phyloP scores from a whole-genome alignment of 2,797 vertebrate genomes.

The Forpus xanthops region DNA sequence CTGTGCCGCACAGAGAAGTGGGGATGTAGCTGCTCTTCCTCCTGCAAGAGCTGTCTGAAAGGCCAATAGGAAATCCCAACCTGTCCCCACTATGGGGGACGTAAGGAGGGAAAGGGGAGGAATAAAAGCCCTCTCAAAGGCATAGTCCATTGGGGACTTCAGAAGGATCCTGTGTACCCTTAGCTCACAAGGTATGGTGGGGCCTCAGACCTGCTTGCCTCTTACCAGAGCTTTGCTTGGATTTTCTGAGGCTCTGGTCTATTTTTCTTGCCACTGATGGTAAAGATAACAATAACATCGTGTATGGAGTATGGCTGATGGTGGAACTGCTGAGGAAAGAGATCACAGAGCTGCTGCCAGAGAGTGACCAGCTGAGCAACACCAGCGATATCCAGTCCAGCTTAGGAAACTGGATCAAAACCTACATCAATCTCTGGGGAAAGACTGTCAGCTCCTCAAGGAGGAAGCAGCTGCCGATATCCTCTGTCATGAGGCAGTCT shows the following conservation, averaged over 20 bases:
- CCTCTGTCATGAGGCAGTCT: not conserved
- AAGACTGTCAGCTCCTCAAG: not conserved
- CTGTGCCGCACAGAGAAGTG: fast-evolving
- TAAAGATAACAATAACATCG: not conserved
- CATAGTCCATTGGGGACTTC: not conserved
- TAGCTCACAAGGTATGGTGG: not conserved
- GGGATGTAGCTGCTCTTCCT: not conserved
- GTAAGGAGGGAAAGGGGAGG: not conserved
- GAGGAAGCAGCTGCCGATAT: not conserved
- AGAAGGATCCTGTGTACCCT: fast-evolving
- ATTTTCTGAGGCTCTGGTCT: not conserved
- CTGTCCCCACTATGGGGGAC: no score
- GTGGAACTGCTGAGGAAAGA: not conserved
- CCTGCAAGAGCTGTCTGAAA: not conserved
- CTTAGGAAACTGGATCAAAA: not conserved
- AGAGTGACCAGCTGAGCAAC: not conserved
- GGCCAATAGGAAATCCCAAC: not conserved
- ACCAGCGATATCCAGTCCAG: not conserved
- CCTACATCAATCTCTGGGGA: not conserved
- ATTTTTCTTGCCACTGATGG: not conserved
- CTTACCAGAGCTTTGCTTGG: not conserved
- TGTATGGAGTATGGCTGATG: not conserved
- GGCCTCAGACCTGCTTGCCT: not conserved
- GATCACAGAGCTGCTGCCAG: not conserved
- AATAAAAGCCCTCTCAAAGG: not conserved